Base-by-base conservation (phyloP, 2,113 vertebrate genomes). In the Odocoileus virginianus region DNA sequence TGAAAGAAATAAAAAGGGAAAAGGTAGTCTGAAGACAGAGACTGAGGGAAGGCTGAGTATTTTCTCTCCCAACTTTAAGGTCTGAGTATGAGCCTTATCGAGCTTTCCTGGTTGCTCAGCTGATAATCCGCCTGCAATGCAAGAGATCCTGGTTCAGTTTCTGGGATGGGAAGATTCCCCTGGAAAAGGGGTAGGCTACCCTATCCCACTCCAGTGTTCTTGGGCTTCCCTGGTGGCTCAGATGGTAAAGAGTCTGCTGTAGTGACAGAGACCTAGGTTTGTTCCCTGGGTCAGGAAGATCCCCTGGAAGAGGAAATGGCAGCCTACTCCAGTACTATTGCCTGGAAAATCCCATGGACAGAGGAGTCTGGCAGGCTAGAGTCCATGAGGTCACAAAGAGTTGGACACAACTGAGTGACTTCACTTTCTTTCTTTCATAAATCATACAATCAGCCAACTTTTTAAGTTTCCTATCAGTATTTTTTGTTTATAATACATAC, bases 201-300 rank as follows among this genome's bases (percentile, higher is more conserved):
- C n/a, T 36, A 36, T 21, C 19, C 64, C 19, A 71, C n/a, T 71
- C n/a, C 67, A 71, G 67, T 40, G 19, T 71, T 36, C n/a, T 40
- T 71, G n/a, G 67, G 67, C 19, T 71, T 71, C n/a, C n/a, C n/a
- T 71, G 19, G 19, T 71, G 19, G 67, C 19, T 40, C 5, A 71
- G 67, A 71, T 71, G 67, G 67, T 71, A 9, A 71, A 36, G 67
- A 23, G n/a, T 36, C n/a, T 23, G 10, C 67, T 40, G n/a, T n/a
- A 71, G 19, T 40, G n/a, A 19, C 0, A 0, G n/a, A 71, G 19
- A 71, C n/a, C n/a, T 40, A 10, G 67, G 36, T 23, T 71, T 5
- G 0, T 23, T 36, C 67, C 67, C 19, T 36, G 21, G 67, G 10
- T 71, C 5, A 0, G 2, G 2, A 71, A 71, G 67, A 71, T 23